These are phyloP conservation scores for Odontomachus brunneus DNA, from an alignment of 1,140 invertebrate genomes.

Conservation along the genomic window DNA sequence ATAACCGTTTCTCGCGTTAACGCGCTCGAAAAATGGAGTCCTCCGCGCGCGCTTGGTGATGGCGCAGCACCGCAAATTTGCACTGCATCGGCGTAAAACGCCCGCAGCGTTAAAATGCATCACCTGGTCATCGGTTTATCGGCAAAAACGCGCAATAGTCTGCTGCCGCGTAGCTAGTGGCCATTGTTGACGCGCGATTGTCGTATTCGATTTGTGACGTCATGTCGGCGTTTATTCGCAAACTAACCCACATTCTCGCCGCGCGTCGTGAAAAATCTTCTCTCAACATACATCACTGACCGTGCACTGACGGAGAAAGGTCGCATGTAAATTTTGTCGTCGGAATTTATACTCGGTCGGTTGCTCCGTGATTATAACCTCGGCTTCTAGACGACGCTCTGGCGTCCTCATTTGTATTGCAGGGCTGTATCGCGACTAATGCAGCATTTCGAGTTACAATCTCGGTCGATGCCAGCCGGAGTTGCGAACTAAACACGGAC, in stretches of 20 bases:
- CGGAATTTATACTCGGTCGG: constrained; percentile 12
- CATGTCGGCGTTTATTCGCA: background rate
- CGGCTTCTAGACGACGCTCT: background rate
- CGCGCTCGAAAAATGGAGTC: constrained; percentile 32
- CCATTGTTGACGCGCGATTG: constrained; percentile 27
- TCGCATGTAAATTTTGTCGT: background rate
- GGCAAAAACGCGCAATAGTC: constrained; percentile 44
- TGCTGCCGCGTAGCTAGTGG: constrained; percentile 16
- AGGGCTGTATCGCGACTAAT: background rate
- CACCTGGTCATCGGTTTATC: constrained; percentile 57
- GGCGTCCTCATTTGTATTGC: background rate
- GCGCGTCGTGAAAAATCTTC: background rate
- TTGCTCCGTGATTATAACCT: background rate
- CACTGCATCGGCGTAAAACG: constrained; percentile 14
- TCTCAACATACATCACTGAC: constrained; percentile 7
- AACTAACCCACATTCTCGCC: background rate
- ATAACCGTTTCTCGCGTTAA: background rate
- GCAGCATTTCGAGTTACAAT: background rate
- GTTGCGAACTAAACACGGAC: constrained; percentile 3
- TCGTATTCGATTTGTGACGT: constrained; percentile 1
- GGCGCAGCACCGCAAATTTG: constrained; percentile 49
- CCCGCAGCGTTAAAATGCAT: constrained; percentile 42
- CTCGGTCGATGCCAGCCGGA: background rate
- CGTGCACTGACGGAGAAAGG: constrained; percentile 13
- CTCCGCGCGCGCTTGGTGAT: constrained; percentile 5